phyloP scores from a whole-genome alignment of 2,888 invertebrate genomes.

The Timandra comae region DNA sequence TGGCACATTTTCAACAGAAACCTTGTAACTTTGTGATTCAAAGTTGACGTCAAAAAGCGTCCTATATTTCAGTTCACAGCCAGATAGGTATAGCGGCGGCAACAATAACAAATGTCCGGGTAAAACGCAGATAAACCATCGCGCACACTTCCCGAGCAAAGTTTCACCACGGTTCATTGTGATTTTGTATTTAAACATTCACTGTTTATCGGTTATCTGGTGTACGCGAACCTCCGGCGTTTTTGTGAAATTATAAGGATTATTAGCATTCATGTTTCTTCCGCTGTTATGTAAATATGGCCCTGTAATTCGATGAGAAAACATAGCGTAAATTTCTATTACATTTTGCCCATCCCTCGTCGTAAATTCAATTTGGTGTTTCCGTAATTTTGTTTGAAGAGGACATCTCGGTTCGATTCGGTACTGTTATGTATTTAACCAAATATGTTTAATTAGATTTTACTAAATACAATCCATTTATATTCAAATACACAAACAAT shows the following conservation, averaged over 20 bases:
- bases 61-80: slow-evolving; percentile 5
- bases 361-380: background rate
- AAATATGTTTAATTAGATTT: no score
- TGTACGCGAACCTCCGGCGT: slow-evolving; percentile 7
- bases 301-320: slow-evolving; percentile 2
- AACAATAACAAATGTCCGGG: slow-evolving; percentile 33
- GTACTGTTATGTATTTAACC: no score
- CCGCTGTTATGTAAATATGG: slow-evolving; percentile 9
- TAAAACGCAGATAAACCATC: slow-evolving; percentile 27
- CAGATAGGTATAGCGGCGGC: slow-evolving; percentile 8
- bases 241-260: slow-evolving; percentile 6
- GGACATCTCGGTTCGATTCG: no score
- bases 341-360: background rate
- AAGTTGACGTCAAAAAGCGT: slow-evolving; percentile 10
- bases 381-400: no score
- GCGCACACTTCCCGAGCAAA: slow-evolving; percentile 17
- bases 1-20: slow-evolving; percentile 18
- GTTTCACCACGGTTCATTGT: slow-evolving; percentile 23
- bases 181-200: slow-evolving; percentile 22
- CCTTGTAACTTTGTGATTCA: slow-evolving; percentile 6
- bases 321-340: background rate
- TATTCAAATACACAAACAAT: no score
- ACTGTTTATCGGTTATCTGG: background rate
- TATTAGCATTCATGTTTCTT: slow-evolving; percentile 11
- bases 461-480: no score